Base-by-base conservation (phyloP, 2,888 invertebrate genomes). In the Zootermopsis nevadensis region DNA sequence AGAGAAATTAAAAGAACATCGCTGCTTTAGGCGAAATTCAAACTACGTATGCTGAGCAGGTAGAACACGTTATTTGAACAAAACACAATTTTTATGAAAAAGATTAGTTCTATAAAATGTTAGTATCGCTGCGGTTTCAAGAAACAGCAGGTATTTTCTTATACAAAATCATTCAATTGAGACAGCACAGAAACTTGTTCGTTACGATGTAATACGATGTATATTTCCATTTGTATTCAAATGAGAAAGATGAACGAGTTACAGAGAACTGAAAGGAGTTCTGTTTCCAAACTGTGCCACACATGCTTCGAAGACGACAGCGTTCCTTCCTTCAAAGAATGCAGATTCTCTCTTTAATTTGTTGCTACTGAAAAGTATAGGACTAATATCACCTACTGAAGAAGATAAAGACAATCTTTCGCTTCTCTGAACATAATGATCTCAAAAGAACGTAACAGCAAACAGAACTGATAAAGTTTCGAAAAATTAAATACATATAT, bases 221-320 rank as follows among this genome's bases (percentile, higher is more conserved):
- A 22, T 53, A 10, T 53, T 60, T 60, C n/a, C n/a, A 60, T 60
- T n/a, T 60, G 60, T 60, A 60, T 60, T 60, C 60, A 60, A 60
- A 60, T 60, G 27, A 60, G 60, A 1, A 60, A 15, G 60, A 27
- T 1, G 7, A 60, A 24, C 60, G n/a, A 27, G 60, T 60, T 60
- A 60, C 12, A 27, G 10, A 60, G 15, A 1, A 60, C n/a, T 2
- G n/a, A 24, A 27, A 4, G 1, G 3, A 15, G 0, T 27, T n/a
- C 55, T 8, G 60, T 27, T 60, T 60, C 3, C 6, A 60, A 12
- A 15, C 48, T 48, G 48, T 19, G 38, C 1, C 15, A 42, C 8
- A 15, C 38, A 15, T 42, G 38, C 4, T 12, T 42, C 38, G 1
- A 19, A 48, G 15, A 12, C 15, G 15, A 48, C 3, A 48, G 1